Percentiles rank a stretch among this genome's conserved stretches.
These are phyloP conservation scores for Asarcornis scutulata DNA, from an alignment of 2,113 vertebrate species.

Conservation along the genomic window DNA sequence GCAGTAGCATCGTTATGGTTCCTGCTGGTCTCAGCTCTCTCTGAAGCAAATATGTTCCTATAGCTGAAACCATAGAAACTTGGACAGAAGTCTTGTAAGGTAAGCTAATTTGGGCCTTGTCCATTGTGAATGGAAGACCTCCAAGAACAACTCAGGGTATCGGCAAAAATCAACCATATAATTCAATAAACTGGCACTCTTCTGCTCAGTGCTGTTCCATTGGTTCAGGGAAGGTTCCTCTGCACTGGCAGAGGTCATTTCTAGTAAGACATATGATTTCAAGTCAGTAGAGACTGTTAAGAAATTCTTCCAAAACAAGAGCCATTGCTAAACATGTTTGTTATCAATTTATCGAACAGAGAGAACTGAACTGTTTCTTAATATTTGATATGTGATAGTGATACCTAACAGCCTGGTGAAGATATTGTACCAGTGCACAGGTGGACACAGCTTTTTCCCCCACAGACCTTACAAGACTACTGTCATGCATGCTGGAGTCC, in stretches of 20 bases:
- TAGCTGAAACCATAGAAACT: slow-evolving; percentile 3
- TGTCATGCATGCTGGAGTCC: neutral
- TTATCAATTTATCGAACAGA: neutral
- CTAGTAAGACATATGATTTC: neutral
- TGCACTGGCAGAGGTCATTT: neutral
- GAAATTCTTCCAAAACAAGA: neutral
- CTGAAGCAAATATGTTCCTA: neutral
- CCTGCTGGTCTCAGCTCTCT: neutral
- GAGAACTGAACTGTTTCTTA: neutral
- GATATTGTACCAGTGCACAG: neutral
- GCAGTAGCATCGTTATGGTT: fast-evolving
- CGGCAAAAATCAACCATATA: neutral
- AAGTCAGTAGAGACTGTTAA: neutral
- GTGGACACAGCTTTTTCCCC: neutral
- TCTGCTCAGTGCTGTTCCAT: neutral
- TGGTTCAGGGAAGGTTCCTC: neutral
- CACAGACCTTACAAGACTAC: neutral
- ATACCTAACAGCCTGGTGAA: fast-evolving
- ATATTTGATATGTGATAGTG: neutral
- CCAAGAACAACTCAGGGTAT: neutral
- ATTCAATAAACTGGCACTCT: neutral
- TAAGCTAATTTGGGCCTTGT: neutral
- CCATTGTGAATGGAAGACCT: neutral
- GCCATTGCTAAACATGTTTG: neutral
- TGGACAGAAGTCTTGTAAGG: neutral